Conservation (phyloP, 37 sponge, comb jelly and placozoan genomes). For the Beroe ovata region DNA sequence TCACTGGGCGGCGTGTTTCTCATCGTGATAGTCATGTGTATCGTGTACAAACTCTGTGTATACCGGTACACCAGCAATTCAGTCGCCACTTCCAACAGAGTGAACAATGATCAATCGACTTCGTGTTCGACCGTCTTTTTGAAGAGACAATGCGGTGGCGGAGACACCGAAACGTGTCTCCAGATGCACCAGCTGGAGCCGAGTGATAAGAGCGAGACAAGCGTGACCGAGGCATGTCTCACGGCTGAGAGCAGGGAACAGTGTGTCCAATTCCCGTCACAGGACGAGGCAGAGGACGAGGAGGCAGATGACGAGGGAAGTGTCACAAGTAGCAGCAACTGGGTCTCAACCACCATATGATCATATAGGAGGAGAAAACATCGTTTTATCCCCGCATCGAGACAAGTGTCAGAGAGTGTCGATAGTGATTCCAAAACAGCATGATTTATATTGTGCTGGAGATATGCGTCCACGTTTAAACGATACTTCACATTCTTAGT, state of each 20-base stretch:
- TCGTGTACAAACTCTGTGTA: slow-evolving; percentile 24
- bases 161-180: neutral
- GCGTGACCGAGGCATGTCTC: neutral
- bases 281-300: slow-evolving; percentile 18
- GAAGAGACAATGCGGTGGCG: neutral
- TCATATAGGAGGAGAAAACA: no score
- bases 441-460: no score
- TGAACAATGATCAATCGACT: slow-evolving; percentile 37
- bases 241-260: neutral
- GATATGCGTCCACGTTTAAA: no score
- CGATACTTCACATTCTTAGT: no score
- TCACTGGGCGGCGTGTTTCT: neutral
- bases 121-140: slow-evolving; percentile 32
- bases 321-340: slow-evolving; percentile 8
- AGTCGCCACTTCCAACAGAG: neutral
- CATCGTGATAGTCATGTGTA: slow-evolving; percentile 31
- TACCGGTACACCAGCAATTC: slow-evolving; percentile 28
- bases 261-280: slow-evolving; percentile 30
- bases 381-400: no score
- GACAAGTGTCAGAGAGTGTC: no score
- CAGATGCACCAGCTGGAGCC: slow-evolving; percentile 7
- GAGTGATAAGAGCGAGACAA: slow-evolving; percentile 6
- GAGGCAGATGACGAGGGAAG: neutral
- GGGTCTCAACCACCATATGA: slow-evolving; percentile 57
- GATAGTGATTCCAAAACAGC: no score